Base-by-base conservation (phyloP, 2,797 vertebrate species). In the Acipenser ruthenus region DNA sequence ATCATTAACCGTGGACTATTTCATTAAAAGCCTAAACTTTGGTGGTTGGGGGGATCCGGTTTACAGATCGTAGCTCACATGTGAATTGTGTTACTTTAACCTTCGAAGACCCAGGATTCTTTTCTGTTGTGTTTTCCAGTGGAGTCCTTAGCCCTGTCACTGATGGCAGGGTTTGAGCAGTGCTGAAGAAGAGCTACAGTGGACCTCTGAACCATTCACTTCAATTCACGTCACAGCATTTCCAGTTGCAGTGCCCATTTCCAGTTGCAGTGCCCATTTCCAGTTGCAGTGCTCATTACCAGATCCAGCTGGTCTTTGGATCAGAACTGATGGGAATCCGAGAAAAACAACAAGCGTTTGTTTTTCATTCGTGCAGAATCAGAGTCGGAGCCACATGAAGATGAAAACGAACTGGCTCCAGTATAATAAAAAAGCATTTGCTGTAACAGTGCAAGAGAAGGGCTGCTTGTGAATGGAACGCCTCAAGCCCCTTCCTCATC, bases 141-240 rank as follows among this genome's bases (percentile, higher is more conserved):
- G 94, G 97, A 99, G 77, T 98, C 95, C 75, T 86, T 99, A 67
- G 93, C 95, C 6, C 87, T 98, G 58, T 98, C 97, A 1, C 89
- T 99, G 72, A 98, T 97, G 94, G 97, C 97, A 5, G 96, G 97
- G 60, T 95, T 98, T 76, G 94, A 99, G 70, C 95, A 96, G 78
- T 91, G 88, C 78, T 91, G 84, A 87, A 13, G 60, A 78, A 69
- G 18, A 10, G 15, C 11, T 11, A 48, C 49, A 60, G 53, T 37
- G 4, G n/a, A n/a, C 12, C 13, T 53, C 15, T 49, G n/a, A 47
- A 6, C 48, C 49, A 48, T 10, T 12, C 49, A 13, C 56, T 64
- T 5, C 12, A 37, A 55, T 60, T 13, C 65, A 56, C 68, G 56
- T 72, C 67, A 72, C 68, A 72, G 65, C 70, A 71, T 67, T 59